Percentiles rank a stretch among this genome's conserved stretches.
These are phyloP conservation scores for Trichomycterus rosablanca DNA, from an alignment of 2,113 vertebrate genomes.

Conservation along the genomic window DNA sequence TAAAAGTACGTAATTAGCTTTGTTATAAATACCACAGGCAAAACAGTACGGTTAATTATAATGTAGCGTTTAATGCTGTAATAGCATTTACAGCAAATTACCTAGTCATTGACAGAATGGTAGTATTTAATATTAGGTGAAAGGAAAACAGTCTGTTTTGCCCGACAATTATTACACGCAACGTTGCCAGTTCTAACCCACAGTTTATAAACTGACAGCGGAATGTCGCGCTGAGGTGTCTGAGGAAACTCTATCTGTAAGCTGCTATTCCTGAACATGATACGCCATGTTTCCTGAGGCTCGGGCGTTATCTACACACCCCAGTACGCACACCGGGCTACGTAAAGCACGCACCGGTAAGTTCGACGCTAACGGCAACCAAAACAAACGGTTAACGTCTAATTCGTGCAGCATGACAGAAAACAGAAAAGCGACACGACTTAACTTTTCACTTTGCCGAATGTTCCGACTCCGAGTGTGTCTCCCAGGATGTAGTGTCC, in stretches of 20 bases:
- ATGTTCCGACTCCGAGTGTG: constrained; percentile 95
- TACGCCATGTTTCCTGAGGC: too few relatives aligned
- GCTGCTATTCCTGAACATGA: constrained; percentile 23
- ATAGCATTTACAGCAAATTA: too few relatives aligned
- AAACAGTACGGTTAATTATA: too few relatives aligned
- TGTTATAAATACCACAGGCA: too few relatives aligned
- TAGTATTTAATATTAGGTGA: too few relatives aligned
- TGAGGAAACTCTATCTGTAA: neutral
- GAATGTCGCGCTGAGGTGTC: neutral
- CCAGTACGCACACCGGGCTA: constrained; percentile 8
- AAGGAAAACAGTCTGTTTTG: too few relatives aligned
- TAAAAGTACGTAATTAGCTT: too few relatives aligned
- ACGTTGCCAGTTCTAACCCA: neutral
- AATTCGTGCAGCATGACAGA: constrained; percentile 7
- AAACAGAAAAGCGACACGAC: constrained; percentile 56
- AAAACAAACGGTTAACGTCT: constrained; percentile 31
- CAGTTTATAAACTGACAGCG: neutral
- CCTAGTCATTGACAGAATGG: too few relatives aligned
- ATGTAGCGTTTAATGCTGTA: too few relatives aligned
- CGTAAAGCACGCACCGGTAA: constrained; percentile 51
- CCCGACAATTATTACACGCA: too few relatives aligned
- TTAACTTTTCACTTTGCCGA: constrained; percentile 99
- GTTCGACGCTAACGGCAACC: constrained; percentile 41
- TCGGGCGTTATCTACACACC: neutral
- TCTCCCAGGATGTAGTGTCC: constrained; percentile 93